phyloP scores from a whole-genome alignment of 2,888 invertebrate genomes.

The Rotaria macrura region DNA sequence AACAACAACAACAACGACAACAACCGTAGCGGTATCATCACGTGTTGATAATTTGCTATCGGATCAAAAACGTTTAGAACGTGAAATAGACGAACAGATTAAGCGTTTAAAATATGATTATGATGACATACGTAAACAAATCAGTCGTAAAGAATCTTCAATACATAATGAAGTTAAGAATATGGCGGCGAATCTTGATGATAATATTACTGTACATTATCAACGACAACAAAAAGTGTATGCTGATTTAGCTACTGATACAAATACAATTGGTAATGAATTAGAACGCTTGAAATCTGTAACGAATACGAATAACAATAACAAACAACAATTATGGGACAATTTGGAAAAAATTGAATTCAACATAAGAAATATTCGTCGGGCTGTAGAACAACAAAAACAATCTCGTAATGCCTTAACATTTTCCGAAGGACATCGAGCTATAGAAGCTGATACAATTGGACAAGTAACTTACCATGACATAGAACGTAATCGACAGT shows the following conservation, averaged over 20 bases:
- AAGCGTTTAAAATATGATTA: neutral
- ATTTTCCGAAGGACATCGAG: neutral
- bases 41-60: neutral
- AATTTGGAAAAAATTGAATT: constrained; percentile 7
- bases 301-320: neutral
- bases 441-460: neutral
- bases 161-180: neutral
- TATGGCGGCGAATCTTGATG: neutral
- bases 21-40: neutral
- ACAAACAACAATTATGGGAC: constrained; percentile 9
- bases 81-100: neutral
- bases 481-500: neutral
- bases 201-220: neutral
- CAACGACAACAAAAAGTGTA: neutral
- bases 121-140: neutral
- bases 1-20: neutral
- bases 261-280: neutral
- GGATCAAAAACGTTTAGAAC: constrained; percentile 20
- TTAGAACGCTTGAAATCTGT: neutral
- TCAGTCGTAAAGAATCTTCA: neutral
- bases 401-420: neutral
- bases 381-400: constrained; percentile 2
- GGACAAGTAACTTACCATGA: neutral
- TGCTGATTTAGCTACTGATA: neutral
- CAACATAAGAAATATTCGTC: neutral